phyloP scores from a whole-genome alignment of 2,113 vertebrate species.

The Zapus hudsonius region DNA sequence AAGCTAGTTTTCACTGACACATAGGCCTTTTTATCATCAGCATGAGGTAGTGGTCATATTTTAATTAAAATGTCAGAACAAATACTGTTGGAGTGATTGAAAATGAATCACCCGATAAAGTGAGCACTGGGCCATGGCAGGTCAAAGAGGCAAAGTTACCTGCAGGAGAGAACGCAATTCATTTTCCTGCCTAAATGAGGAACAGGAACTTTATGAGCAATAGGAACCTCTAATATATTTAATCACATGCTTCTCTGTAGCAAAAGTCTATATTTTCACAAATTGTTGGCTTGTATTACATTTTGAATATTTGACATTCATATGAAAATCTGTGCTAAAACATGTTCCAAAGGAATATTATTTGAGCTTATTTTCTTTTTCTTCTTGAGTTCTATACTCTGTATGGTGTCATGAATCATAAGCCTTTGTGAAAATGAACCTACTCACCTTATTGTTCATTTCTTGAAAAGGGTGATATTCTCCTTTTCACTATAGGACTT shows the following conservation, averaged over 20 bases:
- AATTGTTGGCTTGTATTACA: constrained; percentile 81
- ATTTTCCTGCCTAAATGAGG: constrained; percentile 88
- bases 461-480: constrained; percentile 60
- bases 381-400: constrained; percentile 25
- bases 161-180: constrained; percentile 88
- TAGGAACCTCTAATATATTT: constrained; percentile 85
- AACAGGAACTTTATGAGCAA: constrained; percentile 85
- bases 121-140: constrained; percentile 93
- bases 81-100: constrained; percentile 93
- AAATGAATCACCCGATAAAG: constrained; percentile 94
- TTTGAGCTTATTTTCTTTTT: constrained; percentile 42
- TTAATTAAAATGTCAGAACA: constrained; percentile 97
- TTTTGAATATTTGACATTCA: constrained; percentile 76
- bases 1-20: constrained; percentile 88
- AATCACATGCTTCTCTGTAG: constrained; percentile 80
- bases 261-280: constrained; percentile 78
- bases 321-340: constrained; percentile 62
- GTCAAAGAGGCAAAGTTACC: constrained; percentile 94
- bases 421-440: constrained; percentile 60
- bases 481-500: constrained; percentile 31
- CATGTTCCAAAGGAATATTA: constrained; percentile 60
- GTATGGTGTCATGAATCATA: constrained; percentile 36
- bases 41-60: constrained; percentile 93
- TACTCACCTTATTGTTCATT: constrained; percentile 60
- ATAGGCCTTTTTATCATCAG: constrained; percentile 91